A percentile compares a stretch with the other conserved stretches of the same genome.
These are phyloP conservation scores for Ganaspis brasiliensis DNA, from an alignment of 2,888 invertebrate species.

Conservation along the genomic window DNA sequence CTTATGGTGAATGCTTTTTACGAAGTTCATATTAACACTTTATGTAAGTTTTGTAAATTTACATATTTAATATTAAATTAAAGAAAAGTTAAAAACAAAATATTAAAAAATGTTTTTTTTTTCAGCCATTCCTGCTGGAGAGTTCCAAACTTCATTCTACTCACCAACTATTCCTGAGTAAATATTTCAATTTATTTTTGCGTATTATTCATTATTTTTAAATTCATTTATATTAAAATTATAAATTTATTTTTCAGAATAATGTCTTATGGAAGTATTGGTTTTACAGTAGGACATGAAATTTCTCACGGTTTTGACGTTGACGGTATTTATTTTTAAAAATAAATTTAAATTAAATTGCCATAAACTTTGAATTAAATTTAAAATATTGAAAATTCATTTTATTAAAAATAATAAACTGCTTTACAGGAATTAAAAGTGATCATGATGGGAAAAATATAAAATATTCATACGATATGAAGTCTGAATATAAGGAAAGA, in stretches of 20 bases:
- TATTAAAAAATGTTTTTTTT: not conserved
- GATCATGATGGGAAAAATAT: not conserved
- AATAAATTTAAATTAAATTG: not conserved
- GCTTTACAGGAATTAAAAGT: not conserved
- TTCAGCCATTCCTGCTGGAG: conserved; percentile 13
- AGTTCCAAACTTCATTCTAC: conserved; percentile 19
- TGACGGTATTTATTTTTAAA: not conserved
- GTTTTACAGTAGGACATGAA: conserved; percentile 18
- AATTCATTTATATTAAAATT: not conserved
- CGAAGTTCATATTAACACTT: not conserved
- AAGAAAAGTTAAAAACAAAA: not conserved
- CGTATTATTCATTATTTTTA: not conserved
- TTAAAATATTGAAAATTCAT: not conserved
- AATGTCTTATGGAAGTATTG: conserved; percentile 12
- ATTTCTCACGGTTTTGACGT: conserved; percentile 30
- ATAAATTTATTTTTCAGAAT: conserved; percentile 8
- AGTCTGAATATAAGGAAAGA: not conserved
- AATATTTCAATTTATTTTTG: not conserved
- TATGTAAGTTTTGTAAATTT: not conserved
- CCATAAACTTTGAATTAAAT: not conserved
- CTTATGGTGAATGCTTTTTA: conserved; percentile 11
- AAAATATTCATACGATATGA: not conserved
- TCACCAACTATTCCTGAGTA: not conserved
- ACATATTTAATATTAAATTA: too few relatives aligned
- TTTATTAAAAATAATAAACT: not conserved